Percentiles rank a stretch among this genome's conserved stretches.
phyloP scores from a whole-genome alignment of 2,797 vertebrate species.

The Tenualosa thibaudeaui region DNA sequence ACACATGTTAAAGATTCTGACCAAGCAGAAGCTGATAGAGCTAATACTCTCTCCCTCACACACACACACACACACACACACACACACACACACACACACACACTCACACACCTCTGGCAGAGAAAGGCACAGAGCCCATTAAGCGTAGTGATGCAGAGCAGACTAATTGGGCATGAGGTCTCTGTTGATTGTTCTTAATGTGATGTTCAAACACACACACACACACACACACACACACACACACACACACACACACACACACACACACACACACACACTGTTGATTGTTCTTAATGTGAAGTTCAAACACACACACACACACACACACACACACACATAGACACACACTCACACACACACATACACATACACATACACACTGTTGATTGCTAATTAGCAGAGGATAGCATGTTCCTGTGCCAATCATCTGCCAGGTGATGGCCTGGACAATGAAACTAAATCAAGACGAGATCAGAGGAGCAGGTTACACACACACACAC shows the following conservation, averaged over 20 bases:
- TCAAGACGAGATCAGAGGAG: neutral
- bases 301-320: neutral
- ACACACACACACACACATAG: too few relatives aligned
- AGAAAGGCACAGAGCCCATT: slow-evolving; percentile 38
- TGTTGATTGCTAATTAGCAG: slow-evolving; percentile 26
- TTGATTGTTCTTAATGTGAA: slow-evolving; percentile 38
- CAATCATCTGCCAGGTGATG: slow-evolving; percentile 35
- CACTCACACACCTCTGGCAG: slow-evolving; percentile 28
- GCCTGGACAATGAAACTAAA: neutral
- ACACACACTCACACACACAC: too few relatives aligned
- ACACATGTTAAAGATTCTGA: neutral
- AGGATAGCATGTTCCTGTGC: slow-evolving; percentile 33
- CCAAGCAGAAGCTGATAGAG: neutral
- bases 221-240: neutral
- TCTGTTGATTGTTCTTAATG: slow-evolving; percentile 37
- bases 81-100: neutral
- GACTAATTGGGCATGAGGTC: slow-evolving; percentile 42
- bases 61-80: too few relatives aligned
- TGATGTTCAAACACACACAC: neutral
- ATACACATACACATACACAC: neutral
- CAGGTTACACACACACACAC: neutral
- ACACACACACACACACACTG: neutral
- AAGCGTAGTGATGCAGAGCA: slow-evolving; percentile 43
- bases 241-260: neutral
- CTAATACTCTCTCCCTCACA: neutral